These are phyloP conservation scores for Leptinotarsa texana DNA, from an alignment of 1,140 invertebrate species.

Conservation along the genomic window DNA sequence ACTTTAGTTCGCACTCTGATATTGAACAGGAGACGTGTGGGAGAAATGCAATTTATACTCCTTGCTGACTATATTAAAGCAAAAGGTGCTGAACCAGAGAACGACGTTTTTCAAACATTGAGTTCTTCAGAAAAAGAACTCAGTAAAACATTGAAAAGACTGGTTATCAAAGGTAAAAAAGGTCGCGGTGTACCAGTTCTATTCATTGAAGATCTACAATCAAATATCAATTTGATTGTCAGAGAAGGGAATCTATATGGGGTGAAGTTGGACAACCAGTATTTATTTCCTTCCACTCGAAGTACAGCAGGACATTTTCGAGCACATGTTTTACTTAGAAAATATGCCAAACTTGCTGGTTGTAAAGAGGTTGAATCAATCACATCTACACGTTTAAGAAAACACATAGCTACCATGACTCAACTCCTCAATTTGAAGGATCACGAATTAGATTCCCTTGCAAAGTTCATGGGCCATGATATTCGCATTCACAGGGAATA, in stretches of 20 bases:
- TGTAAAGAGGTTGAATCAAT: no score
- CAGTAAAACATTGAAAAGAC: no score
- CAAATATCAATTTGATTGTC: not conserved
- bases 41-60: constrained; percentile 11
- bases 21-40: constrained; percentile 8
- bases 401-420: not conserved
- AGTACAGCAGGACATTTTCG: no score
- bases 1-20: not conserved
- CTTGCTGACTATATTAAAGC: constrained; percentile 10
- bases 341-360: no score
- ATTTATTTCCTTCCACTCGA: no score
- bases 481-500: not conserved
- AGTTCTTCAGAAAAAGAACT: not conserved
- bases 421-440: not conserved
- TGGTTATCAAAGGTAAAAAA: no score
- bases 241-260: no score
- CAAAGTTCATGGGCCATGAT: not conserved
- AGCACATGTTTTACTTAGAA: no score
- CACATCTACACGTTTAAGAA: no score
- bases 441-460: not conserved
- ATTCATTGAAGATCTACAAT: not conserved
- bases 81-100: constrained; percentile 10
- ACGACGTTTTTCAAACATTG: not conserved
- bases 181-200: constrained; percentile 27
- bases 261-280: no score